Conservation (phyloP, 2,113 vertebrate genomes). For the Podilymbus podiceps region DNA sequence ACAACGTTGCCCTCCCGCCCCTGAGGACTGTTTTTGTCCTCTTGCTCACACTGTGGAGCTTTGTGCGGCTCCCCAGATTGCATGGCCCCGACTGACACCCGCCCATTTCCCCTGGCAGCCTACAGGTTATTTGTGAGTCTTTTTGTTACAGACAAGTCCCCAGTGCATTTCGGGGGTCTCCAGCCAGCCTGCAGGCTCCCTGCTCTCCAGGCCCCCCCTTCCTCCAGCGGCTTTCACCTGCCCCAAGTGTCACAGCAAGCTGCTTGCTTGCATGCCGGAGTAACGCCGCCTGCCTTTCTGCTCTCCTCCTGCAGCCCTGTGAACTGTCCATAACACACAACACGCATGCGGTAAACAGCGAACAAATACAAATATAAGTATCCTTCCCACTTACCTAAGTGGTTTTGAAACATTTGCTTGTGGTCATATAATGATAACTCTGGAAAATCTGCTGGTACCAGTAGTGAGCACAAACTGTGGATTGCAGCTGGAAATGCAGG, state of each 20-base stretch:
- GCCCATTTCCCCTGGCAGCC: background rate
- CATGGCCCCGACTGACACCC: background rate
- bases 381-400: background rate
- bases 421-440: background rate
- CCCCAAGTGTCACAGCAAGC: background rate
- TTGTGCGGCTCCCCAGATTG: background rate
- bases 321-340: background rate
- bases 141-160: background rate
- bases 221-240: background rate
- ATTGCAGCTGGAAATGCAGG: background rate
- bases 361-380: background rate
- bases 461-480: background rate
- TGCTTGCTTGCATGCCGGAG: background rate
- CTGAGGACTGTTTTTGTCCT: background rate
- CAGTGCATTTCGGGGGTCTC: background rate
- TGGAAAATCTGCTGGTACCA: background rate
- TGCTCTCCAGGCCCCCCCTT: background rate
- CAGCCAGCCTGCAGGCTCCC: background rate
- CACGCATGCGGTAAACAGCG: background rate
- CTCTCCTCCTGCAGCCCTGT: background rate
- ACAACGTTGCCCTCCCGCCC: background rate
- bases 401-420: background rate
- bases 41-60: background rate
- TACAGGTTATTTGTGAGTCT: background rate
- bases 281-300: background rate